phyloP scores from a whole-genome alignment of 2,113 vertebrate species.

The Cairina moschata region DNA sequence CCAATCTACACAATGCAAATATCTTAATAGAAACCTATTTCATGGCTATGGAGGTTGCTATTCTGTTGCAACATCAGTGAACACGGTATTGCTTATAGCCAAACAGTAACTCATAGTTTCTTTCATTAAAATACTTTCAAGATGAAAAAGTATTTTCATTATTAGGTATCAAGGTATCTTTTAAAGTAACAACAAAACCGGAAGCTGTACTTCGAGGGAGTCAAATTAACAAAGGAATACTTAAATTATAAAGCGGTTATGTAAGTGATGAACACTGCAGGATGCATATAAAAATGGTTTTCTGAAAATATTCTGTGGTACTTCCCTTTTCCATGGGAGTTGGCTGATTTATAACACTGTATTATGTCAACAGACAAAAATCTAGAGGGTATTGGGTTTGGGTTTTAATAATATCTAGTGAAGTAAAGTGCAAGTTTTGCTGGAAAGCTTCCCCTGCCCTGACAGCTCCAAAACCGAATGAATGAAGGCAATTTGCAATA shows the following conservation, averaged over 20 bases:
- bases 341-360: background rate
- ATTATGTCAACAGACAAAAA: background rate
- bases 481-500: background rate
- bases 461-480: background rate
- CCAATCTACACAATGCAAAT: background rate
- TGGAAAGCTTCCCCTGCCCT: background rate
- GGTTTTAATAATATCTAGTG: background rate
- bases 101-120: background rate
- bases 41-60: background rate
- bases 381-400: background rate
- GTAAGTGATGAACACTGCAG: background rate
- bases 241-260: background rate
- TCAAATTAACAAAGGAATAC: background rate
- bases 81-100: background rate
- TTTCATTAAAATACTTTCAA: background rate
- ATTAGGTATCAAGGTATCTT: background rate
- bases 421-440: background rate
- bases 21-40: background rate
- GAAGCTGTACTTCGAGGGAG: background rate
- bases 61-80: background rate
- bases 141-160: slow-evolving; percentile 5
- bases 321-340: background rate
- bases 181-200: background rate
- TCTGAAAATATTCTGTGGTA: background rate
- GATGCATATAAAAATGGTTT: background rate